Base-by-base conservation (phyloP, 2,888 invertebrate genomes). In the Eupithecia inturbata region DNA sequence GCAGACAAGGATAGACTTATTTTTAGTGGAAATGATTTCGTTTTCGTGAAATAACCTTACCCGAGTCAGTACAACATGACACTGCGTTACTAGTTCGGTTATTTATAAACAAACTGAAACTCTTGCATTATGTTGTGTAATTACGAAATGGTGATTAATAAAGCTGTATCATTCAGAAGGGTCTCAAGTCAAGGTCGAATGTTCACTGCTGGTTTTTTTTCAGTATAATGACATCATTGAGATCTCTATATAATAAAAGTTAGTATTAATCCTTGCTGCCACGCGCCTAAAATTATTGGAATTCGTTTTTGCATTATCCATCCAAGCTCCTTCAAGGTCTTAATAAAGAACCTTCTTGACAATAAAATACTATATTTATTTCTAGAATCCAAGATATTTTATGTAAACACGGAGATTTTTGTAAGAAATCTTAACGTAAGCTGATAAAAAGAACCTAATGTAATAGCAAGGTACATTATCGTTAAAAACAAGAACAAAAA, bases 71-170 rank as follows among this genome's bases (percentile, higher is more conserved):
- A 53, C 22, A 53, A 53, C 22, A 53, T 26, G 14, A 22, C 4
- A 26, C 26, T 12, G 57, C 3, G 26, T 57, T 26, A 4, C 57
- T 26, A 12, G 26, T 12, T 53, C 57, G 57, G 57, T 5, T 57
- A 57, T 57, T 57, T 57, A 57, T 57, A 57, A 57, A 26, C 57
- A 57, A 57, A 57, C 14, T 57, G 57, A 57, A 14, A 57, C 57
- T 57, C 57, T 1, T 9, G 57, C 57, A 14, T 26, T 57, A 57
- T 57, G 57, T 57, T 57, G 26, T 57, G 57, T 57, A 57, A 57
- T 57, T 26, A 57, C 57, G n/a, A 26, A 26, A 26, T 26, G 12
- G 57, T 57, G 57, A 26, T 57, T 26, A 26, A 57, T 57, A 57
- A 26, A 22, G 26, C 57, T 57, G 26, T 53, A 53, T 1, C 57